Conservation (phyloP, 2,888 invertebrate genomes). For the Drosophila acutilabella region DNA sequence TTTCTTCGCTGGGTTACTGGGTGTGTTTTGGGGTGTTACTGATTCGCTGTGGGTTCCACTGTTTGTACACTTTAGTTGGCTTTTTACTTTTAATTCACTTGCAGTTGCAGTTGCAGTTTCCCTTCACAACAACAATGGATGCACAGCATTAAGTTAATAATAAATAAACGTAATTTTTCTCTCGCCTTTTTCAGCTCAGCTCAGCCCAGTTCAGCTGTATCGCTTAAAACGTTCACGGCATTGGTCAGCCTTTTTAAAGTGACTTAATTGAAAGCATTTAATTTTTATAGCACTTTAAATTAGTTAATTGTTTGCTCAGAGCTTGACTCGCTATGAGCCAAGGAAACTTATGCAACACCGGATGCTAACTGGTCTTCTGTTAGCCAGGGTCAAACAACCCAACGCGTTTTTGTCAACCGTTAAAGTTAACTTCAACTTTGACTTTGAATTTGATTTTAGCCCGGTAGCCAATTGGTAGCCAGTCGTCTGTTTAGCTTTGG, state of each 20-base stretch:
- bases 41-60: constrained; percentile 37
- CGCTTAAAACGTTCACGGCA: constrained; percentile 25
- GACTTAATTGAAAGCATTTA: constrained; percentile 77
- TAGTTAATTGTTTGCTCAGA: constrained; percentile 62
- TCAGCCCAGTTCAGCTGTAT: constrained; percentile 16
- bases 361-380: constrained; percentile 18
- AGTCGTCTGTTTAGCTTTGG: constrained; percentile 44
- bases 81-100: constrained; percentile 76
- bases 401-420: too few species aligned
- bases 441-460: constrained; percentile 4
- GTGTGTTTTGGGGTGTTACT: constrained; percentile 3
- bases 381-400: constrained; percentile 1
- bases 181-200: constrained; percentile 21
- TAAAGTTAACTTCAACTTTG: constrained; percentile 15
- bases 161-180: constrained; percentile 76
- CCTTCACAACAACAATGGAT: constrained; percentile 26
- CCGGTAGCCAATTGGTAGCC: constrained; percentile 17
- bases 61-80: constrained; percentile 64
- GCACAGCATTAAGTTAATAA: constrained; percentile 73
- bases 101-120: constrained; percentile 59
- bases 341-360: constrained; percentile 51
- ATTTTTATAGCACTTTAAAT: constrained; percentile 79
- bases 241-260: constrained; percentile 54
- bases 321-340: constrained; percentile 22
- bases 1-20: constrained; percentile 35